Conservation (phyloP, 2,113 vertebrate genomes). For the Anguilla japonica region DNA sequence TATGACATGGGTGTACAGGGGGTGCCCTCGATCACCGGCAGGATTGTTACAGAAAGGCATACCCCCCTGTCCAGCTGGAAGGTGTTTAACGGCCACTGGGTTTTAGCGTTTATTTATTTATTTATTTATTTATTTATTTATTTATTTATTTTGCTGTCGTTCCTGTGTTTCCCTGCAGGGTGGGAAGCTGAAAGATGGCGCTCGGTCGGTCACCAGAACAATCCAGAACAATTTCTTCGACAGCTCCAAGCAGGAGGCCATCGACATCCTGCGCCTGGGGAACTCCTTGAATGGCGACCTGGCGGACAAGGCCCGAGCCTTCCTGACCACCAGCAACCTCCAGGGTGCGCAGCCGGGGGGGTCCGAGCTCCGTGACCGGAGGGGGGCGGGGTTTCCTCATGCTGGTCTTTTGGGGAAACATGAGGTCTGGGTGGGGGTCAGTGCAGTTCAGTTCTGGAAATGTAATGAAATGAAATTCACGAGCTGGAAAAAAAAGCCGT, state of each 20-base stretch:
- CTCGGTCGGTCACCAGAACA: slow-evolving; percentile 95
- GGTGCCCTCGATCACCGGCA: no score
- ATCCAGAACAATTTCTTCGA: slow-evolving; percentile 99
- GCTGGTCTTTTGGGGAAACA: no score
- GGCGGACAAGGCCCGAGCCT: slow-evolving; percentile 95
- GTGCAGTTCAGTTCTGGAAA: no score
- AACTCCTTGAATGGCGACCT: slow-evolving; percentile 97
- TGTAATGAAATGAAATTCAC: no score
- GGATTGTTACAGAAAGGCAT: no score
- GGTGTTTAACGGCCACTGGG: not conserved
- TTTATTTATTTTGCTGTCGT: not conserved
- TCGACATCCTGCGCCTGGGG: slow-evolving; percentile 93
- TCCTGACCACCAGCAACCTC: slow-evolving; percentile 95
- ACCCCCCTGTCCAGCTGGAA: no score
- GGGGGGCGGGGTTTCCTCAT: no score
- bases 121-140: no score
- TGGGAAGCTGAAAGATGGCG: slow-evolving; percentile 98
- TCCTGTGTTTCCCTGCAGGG: slow-evolving; percentile 67
- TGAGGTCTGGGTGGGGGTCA: no score
- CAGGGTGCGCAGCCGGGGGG: slow-evolving; percentile 73
- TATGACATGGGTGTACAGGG: no score
- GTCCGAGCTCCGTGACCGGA: no score
- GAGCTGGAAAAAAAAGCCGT: no score
- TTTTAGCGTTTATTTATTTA: not conserved
- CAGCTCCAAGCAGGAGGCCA: slow-evolving; percentile 98